These are phyloP conservation scores for Scomberomorus guttatus DNA, from an alignment of 2,797 vertebrate species.

Conservation along the genomic window DNA sequence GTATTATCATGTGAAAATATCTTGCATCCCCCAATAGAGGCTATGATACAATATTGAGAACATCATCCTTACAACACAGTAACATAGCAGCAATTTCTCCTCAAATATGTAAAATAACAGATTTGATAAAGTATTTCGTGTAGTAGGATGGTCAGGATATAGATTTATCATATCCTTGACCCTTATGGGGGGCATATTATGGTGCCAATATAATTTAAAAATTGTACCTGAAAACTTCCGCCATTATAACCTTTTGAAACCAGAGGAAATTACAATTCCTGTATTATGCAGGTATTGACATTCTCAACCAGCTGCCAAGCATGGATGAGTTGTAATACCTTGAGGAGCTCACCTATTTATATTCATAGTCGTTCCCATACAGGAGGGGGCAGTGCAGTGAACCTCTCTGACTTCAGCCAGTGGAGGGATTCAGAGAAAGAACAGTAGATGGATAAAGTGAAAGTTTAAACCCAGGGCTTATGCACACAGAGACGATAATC, in stretches of 20 bases:
- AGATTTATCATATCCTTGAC: conserved; percentile 39
- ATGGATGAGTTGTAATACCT: conserved; percentile 76
- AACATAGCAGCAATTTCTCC: background rate
- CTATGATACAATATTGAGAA: background rate
- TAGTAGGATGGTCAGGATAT: conserved; percentile 20
- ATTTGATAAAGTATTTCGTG: conserved; percentile 21
- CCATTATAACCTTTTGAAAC: conserved; percentile 68
- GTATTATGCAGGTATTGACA: conserved; percentile 77
- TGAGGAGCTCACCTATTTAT: conserved; percentile 77
- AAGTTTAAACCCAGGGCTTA: conserved; percentile 76
- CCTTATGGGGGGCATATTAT: background rate
- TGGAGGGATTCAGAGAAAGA: conserved; percentile 65
- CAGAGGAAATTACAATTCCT: conserved; percentile 61
- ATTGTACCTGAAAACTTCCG: conserved; percentile 45
- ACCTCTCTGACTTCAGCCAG: conserved; percentile 70
- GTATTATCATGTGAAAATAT: background rate
- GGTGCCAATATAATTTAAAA: conserved; percentile 46
- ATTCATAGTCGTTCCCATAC: conserved; percentile 76
- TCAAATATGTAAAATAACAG: conserved; percentile 5
- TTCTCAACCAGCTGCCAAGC: conserved; percentile 69
- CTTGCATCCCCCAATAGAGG: background rate
- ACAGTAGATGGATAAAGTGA: conserved; percentile 71
- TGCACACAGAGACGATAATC: conserved; percentile 68
- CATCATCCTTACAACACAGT: background rate
- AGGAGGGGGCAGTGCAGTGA: conserved; percentile 78